Evolutionary conservation across 2,797 vertebrate species (phyloP).

Genomic region (Microctenopoma steveboyesi): DNA sequence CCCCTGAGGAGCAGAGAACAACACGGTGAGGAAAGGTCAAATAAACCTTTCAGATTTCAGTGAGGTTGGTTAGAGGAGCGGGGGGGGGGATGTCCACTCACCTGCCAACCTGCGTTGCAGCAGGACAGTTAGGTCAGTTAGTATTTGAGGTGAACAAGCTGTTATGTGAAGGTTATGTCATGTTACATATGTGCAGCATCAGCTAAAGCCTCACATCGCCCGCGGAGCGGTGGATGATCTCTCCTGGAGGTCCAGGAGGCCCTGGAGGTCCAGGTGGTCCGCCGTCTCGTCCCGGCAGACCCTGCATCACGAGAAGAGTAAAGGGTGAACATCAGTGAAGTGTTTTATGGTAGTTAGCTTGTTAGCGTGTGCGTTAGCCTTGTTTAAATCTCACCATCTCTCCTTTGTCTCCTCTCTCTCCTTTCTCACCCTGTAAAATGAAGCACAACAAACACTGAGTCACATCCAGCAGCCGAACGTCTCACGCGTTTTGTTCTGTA

Average conservation of each 20-base stretch:
- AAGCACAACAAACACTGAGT: not conserved
- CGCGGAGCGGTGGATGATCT: conserved; percentile 64
- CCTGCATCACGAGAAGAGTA: conserved; percentile 72
- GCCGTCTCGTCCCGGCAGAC: conserved; percentile 85
- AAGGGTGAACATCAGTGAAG: no score
- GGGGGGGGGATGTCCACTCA: conserved; percentile 59
- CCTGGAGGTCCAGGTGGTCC: conserved; percentile 89
- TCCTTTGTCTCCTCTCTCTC: conserved; percentile 74
- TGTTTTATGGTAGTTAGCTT: no score
- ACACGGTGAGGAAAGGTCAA: not conserved
- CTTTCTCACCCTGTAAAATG: conserved; percentile 74
- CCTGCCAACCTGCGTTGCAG: conserved; percentile 72
- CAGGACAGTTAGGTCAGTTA: conserved; percentile 72
- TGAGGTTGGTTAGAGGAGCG: conserved; percentile 12
- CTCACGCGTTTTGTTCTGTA: no score
- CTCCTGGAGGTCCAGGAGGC: conserved; percentile 89
- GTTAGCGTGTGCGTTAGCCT: no score
- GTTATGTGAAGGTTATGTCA: not conserved
- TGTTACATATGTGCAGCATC: not conserved
- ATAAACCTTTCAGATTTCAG: not conserved
- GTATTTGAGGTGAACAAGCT: conserved; percentile 41
- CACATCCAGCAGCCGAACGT: not conserved
- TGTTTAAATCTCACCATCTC: conserved; percentile 66
- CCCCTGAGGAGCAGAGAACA: conserved; percentile 58
- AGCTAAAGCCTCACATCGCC: conserved; percentile 64